A percentile compares a stretch with the other conserved stretches of the same genome.
These are phyloP conservation scores for Antedon mediterranea DNA, from an alignment of 53 echinoderm and acorn worm genomes.

Conservation along the genomic window DNA sequence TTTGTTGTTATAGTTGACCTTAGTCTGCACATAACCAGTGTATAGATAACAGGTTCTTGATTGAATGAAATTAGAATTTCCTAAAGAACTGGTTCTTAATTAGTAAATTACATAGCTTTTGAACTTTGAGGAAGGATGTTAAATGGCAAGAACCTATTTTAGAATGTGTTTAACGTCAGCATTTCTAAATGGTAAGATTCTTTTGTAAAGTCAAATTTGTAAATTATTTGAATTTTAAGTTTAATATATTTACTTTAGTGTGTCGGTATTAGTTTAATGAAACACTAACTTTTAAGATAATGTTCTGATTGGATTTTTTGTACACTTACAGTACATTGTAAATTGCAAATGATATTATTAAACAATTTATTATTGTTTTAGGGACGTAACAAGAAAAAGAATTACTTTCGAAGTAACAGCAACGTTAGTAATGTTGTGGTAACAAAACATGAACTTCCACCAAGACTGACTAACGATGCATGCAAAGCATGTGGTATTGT, in stretches of 20 bases:
- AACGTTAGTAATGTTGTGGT: neutral
- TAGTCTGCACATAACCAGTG: neutral
- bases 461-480: neutral
- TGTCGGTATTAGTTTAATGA: too few relatives aligned
- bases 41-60: neutral
- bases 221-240: too few relatives aligned
- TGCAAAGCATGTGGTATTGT: neutral
- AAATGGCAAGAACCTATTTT: neutral
- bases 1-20: neutral
- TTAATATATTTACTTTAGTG: too few relatives aligned
- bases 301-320: too few relatives aligned
- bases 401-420: neutral
- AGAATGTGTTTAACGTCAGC: neutral
- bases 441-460: neutral
- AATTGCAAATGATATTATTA: neutral
- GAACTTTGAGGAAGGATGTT: constrained; percentile 1
- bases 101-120: neutral
- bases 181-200: too few relatives aligned
- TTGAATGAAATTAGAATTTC: neutral
- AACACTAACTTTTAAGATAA: too few relatives aligned
- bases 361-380: neutral
- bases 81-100: neutral
- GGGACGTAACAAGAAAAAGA: neutral
- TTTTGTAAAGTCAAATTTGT: too few relatives aligned
- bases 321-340: too few relatives aligned